Conservation (phyloP, 2,888 invertebrate species). For the Calliopum simillimum region DNA sequence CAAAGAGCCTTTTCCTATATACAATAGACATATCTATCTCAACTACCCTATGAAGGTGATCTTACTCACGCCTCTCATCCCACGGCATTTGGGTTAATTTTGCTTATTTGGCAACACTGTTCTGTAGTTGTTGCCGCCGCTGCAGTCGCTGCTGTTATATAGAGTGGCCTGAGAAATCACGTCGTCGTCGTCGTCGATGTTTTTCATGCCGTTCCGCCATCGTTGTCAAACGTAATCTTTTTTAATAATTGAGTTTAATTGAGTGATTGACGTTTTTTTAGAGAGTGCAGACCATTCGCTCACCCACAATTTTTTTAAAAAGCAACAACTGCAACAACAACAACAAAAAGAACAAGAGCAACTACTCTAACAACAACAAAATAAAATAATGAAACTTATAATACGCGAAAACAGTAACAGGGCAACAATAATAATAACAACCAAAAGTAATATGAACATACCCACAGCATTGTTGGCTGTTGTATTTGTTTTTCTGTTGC, state of each 20-base stretch:
- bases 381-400: too few relatives aligned
- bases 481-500: background rate
- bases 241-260: conserved; percentile 52
- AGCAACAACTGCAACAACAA: too few relatives aligned
- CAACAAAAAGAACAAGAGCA: conserved; percentile 18
- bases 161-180: conserved; percentile 32
- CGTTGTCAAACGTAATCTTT: conserved; percentile 31
- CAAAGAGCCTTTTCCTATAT: too few relatives aligned
- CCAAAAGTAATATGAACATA: background rate
- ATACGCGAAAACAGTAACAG: too few relatives aligned
- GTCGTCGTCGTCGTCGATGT: conserved; percentile 32
- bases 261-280: conserved; percentile 55
- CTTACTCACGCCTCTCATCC: too few relatives aligned
- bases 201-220: conserved; percentile 17
- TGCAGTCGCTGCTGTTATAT: conserved; percentile 14
- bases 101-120: background rate
- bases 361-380: conserved; percentile 18
- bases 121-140: background rate
- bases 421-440: conserved; percentile 11
- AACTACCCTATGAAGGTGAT: too few relatives aligned
- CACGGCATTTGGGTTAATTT: background rate
- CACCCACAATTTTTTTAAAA: conserved; percentile 28
- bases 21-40: too few relatives aligned
- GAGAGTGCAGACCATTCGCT: conserved; percentile 26
- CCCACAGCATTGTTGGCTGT: background rate